Evolutionary conservation across 2,888 invertebrate genomes (phyloP), one percentile per base, ranked within the genome.

Genomic region (Dexiosoma caninum): DNA sequence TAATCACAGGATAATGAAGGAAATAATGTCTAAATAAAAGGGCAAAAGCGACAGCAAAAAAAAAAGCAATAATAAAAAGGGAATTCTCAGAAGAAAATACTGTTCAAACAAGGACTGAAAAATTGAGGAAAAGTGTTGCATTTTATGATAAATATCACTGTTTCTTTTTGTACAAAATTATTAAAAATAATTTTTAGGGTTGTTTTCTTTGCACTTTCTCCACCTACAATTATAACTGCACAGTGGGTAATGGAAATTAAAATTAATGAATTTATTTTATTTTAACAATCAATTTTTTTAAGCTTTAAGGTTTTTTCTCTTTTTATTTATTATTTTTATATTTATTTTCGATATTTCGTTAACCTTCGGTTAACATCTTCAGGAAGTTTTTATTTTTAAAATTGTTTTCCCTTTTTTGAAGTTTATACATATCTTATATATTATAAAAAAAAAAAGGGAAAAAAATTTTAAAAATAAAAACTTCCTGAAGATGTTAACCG

Each of bases 1-100:
- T 88, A 87, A 88, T 88, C 88, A 88, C 85, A 87, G 85, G 85
- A 87, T 87, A 87, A 88, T 88, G 85, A 87, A 88, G 69, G 69
- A 74, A 77, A n/a, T n/a, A n/a, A 72, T 64, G 62, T 76, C 67
- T 57, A 62, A 80, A 62, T 40, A 53, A 23, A 72, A 75, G 35
- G 53, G 60, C 62, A 67, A 12, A 23, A 64, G 21, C 12, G 30
- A 51, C 71, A 44, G 66, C 19, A 55, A 23, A 49, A 64, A 44
- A 30, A 42, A 44, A 46, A 55, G n/a, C n/a, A 21, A 46, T 57
- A 42, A 27, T 14, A 19, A 57, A 2, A 59, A 23, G 9, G n/a
- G 19, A 40, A 32, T 6, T 9, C 30, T 30, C 30, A 21, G 30
- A 70, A 71, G 64, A 59, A 80, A 76, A 57, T 49, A 76, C 60